Evolutionary conservation across 2,797 vertebrate species (phyloP).

Genomic region (Selene dorsalis): DNA sequence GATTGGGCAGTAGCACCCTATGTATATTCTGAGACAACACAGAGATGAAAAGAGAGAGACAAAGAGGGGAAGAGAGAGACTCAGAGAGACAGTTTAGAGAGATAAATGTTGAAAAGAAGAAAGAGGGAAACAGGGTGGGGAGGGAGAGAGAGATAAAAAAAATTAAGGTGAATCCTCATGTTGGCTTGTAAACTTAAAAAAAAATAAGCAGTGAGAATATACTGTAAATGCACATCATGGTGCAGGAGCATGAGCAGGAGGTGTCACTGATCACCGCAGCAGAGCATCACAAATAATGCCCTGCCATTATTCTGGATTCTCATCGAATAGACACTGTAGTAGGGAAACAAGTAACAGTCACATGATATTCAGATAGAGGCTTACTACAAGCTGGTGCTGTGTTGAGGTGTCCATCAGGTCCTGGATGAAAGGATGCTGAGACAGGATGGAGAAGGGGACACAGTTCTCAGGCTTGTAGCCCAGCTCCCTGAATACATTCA

Average conservation of each 20-base stretch:
- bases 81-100: background rate
- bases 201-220: background rate
- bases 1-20: conserved; percentile 52
- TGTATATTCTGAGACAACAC: conserved; percentile 76
- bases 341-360: conserved; percentile 1
- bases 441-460: conserved; percentile 83
- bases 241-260: background rate
- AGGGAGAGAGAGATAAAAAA: background rate
- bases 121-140: background rate
- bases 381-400: conserved; percentile 82
- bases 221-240: background rate
- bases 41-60: conserved; percentile 1
- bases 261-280: background rate
- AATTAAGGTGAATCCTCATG: background rate
- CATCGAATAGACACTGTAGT: background rate
- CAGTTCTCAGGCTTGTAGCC: conserved; percentile 79
- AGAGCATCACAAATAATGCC: background rate
- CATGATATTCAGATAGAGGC: background rate
- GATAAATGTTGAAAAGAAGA: background rate
- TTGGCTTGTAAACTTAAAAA: background rate
- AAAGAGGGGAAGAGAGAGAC: background rate
- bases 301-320: background rate
- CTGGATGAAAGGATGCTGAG: conserved; percentile 87
- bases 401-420: conserved; percentile 83
- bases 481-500: conserved; percentile 85